A percentile compares a stretch with the other conserved stretches of the same genome.
phyloP scores from a whole-genome alignment of 1,140 invertebrate genomes.

The Drosophila mojavensis region DNA sequence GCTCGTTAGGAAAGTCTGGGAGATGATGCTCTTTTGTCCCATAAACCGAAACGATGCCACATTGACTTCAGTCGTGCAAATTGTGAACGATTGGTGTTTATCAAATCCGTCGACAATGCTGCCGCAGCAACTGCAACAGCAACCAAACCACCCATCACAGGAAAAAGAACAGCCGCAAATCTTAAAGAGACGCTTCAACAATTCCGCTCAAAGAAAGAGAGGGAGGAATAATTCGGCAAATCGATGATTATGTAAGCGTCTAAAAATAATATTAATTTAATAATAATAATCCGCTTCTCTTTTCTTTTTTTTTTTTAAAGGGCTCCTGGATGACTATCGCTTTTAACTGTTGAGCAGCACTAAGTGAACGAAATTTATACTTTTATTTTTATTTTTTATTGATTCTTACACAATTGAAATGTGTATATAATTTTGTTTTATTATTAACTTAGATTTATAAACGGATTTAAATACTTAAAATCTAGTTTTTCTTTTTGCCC shows the following conservation, averaged over 20 bases:
- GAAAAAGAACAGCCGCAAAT: no score
- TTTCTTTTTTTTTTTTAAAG: not conserved
- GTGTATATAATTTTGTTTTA: slow-evolving; percentile 28
- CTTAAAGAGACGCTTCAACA: no score
- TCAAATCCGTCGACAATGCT: not conserved
- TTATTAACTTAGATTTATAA: slow-evolving; percentile 30
- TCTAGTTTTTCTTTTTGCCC: slow-evolving; percentile 53
- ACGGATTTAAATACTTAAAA: slow-evolving; percentile 23
- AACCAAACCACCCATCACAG: no score
- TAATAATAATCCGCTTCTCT: no score
- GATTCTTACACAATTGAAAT: slow-evolving; percentile 34
- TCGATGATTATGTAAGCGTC: not conserved
- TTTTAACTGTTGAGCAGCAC: slow-evolving; percentile 24
- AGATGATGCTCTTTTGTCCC: slow-evolving; percentile 5
- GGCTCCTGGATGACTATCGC: not conserved
- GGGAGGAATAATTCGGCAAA: no score
- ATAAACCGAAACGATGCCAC: not conserved
- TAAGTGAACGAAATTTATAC: not conserved
- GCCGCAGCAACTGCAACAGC: not conserved
- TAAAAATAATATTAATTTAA: no score
- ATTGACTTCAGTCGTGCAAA: not conserved
- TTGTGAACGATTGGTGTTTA: not conserved
- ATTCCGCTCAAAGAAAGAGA: no score
- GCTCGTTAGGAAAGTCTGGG: not conserved
- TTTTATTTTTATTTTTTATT: not conserved